A percentile compares a stretch with the other conserved stretches of the same genome.
Conservation (phyloP, 2,888 invertebrate genomes). For the Eupelmus urozonus region DNA sequence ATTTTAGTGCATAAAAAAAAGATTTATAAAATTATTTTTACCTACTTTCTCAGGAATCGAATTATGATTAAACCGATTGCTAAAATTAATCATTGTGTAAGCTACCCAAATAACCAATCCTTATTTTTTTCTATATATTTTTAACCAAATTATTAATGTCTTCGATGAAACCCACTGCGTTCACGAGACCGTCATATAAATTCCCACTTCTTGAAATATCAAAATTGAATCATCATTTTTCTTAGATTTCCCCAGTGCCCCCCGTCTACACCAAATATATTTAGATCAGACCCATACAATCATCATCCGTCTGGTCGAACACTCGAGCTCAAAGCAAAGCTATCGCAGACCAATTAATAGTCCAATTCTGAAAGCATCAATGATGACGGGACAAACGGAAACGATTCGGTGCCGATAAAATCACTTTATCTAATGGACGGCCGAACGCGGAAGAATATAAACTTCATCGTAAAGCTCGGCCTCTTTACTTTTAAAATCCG, state of each 20-base stretch:
- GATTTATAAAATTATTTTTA: no score
- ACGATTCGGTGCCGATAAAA: background rate
- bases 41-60: no score
- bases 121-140: background rate
- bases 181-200: background rate
- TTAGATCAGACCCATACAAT: slow-evolving; percentile 8
- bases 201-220: slow-evolving; percentile 3
- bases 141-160: background rate
- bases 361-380: no score
- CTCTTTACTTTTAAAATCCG: background rate
- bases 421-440: background rate
- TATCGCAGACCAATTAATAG: no score
- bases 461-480: background rate
- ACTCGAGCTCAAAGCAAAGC: background rate
- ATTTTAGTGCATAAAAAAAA: no score
- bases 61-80: no score
- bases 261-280: background rate
- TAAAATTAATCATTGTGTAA: no score
- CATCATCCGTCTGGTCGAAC: background rate
- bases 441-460: background rate
- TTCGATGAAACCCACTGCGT: background rate
- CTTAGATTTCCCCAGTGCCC: background rate
- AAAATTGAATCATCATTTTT: slow-evolving; percentile 24
- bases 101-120: background rate
- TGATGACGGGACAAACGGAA: no score